Evolutionary conservation across 2,797 vertebrate genomes (phyloP).

Genomic region (Echiichthys vipera): DNA sequence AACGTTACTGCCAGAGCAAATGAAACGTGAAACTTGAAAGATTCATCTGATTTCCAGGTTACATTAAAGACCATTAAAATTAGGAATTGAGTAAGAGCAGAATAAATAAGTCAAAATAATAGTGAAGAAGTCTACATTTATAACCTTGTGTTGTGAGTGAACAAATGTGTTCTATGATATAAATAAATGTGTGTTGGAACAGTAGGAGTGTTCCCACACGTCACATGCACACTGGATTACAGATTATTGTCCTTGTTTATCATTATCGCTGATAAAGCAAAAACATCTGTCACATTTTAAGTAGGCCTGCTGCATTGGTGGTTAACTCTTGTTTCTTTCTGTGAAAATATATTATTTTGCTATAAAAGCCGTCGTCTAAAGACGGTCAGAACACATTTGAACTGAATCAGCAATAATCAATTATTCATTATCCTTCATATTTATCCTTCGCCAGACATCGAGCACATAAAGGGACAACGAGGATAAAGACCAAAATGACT

Average conservation of each 20-base stretch:
- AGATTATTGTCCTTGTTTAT: background rate
- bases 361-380: background rate
- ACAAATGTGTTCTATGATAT: background rate
- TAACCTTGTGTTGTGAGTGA: background rate
- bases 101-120: background rate
- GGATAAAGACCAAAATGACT: conserved; percentile 22
- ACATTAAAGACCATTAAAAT: too few relatives aligned
- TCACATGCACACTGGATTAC: background rate
- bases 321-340: conserved; percentile 1
- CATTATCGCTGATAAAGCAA: rapidly evolving
- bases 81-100: too few relatives aligned
- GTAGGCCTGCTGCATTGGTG: background rate
- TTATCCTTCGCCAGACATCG: conserved; percentile 2
- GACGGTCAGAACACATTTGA: background rate
- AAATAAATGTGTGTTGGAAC: background rate
- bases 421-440: conserved; percentile 25
- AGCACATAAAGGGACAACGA: conserved; percentile 14
- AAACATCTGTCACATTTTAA: background rate
- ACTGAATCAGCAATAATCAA: conserved; percentile 26
- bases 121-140: background rate
- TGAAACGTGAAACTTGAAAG: too few relatives aligned
- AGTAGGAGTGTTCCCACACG: background rate
- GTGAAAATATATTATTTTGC: background rate
- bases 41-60: too few relatives aligned
- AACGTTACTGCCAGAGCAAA: too few relatives aligned